Base-by-base conservation (phyloP, 2,797 vertebrate species). In the Epinephelus malabaricus region DNA sequence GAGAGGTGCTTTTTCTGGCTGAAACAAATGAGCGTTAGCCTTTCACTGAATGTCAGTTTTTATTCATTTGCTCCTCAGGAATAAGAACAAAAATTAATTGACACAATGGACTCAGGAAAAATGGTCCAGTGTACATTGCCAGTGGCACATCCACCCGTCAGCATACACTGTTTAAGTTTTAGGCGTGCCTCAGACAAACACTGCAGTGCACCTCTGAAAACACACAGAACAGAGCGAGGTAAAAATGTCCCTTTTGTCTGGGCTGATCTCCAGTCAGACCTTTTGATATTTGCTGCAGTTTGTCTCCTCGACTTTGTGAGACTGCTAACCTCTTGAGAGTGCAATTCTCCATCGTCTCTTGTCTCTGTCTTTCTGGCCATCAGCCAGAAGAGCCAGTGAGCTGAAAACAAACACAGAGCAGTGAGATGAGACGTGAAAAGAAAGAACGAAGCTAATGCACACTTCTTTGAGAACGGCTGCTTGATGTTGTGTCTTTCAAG, bases 371-470 rank as follows among this genome's bases (percentile, higher is more conserved):
- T 30, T 23, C 68, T 65, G 78, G 61, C 68, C 54, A 60, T 62
- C 51, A 79, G 67, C 78, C 86, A 78, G 65, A 79, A 27, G 51
- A 77, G 59, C 54, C 49, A 25, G 55, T 45, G 63, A 55, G 27
- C 68, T 78, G 76, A 65, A 70, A 71, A 81, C 77, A 82, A 74
- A 80, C 38, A 80, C 38, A 2, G 55, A 68, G 71, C 11, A 49
- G 69, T 55, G 69, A 76, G 80, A 83, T 68, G 70, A 78, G 27
- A 74, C 55, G 56, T 64, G 47, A 82, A 82, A 64, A 83, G 73
- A 47, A 40, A 81, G 27, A 76, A 56, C 5, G 3, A 63, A 46
- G 61, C 56, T 67, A 66, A 82, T 34, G 38, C 12, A 25, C 19
- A 45, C 45, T 77, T 82, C 72, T 88, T 73, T 86, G 25, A 80